Evolutionary conservation across 2,797 vertebrate genomes (phyloP).

Genomic region (Gila robusta): DNA sequence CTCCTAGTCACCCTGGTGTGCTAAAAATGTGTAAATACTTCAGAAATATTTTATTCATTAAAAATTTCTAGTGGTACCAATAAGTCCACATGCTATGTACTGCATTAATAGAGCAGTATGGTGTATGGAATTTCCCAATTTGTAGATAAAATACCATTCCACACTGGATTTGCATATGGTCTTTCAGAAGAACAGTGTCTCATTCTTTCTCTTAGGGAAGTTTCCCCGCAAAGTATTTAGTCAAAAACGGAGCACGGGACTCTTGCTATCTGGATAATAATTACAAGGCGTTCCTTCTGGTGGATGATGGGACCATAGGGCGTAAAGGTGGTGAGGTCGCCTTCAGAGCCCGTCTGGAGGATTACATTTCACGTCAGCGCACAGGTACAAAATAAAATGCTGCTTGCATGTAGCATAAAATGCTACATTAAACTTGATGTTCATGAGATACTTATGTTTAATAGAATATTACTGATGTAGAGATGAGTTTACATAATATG

Average conservation of each 20-base stretch:
- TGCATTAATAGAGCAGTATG: neutral
- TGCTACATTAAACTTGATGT: neutral
- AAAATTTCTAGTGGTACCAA: neutral
- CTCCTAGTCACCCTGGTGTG: too few species aligned
- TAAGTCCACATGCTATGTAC: neutral
- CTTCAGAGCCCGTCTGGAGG: constrained; percentile 86
- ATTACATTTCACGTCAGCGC: constrained; percentile 86
- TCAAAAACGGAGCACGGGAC: constrained; percentile 65
- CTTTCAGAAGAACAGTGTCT: neutral
- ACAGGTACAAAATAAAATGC: constrained; percentile 73
- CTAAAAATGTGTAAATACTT: too few species aligned
- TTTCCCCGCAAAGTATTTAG: constrained; percentile 83
- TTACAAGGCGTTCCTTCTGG: constrained; percentile 89
- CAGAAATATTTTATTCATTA: neutral
- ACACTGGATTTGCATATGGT: neutral
- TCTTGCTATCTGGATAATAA: constrained; percentile 85
- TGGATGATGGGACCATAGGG: constrained; percentile 86
- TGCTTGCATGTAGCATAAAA: too few species aligned
- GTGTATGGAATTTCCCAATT: neutral
- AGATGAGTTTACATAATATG: neutral
- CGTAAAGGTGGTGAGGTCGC: constrained; percentile 78
- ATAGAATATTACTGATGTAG: neutral
- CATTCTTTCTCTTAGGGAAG: constrained; percentile 78
- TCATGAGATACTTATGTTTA: neutral
- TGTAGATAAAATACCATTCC: neutral